phyloP scores from a whole-genome alignment of 1,140 invertebrate species.

The Aphaenogaster rudis region DNA sequence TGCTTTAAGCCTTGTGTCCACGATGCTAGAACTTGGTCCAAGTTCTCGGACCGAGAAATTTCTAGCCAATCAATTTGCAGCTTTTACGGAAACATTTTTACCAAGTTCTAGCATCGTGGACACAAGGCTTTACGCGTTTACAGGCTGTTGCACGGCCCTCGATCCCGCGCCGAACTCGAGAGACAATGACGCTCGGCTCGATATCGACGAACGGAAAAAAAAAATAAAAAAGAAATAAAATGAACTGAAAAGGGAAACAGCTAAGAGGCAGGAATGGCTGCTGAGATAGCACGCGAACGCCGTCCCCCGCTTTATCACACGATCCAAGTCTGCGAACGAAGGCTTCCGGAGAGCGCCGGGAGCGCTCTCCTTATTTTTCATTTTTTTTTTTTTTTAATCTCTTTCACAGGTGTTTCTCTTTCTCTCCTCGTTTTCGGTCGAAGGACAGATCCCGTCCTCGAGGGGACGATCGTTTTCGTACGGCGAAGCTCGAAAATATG shows the following conservation, averaged over 20 bases:
- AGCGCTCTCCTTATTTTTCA: slow-evolving; percentile 25
- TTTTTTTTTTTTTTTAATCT: slow-evolving; percentile 36
- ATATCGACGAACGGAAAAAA: background rate
- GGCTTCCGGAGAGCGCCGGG: slow-evolving; percentile 63
- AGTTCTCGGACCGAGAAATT: too few species aligned
- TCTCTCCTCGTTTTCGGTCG: slow-evolving; percentile 20
- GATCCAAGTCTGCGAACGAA: slow-evolving; percentile 74
- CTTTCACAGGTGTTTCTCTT: slow-evolving; percentile 13
- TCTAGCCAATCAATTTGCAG: too few species aligned
- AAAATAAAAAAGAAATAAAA: background rate
- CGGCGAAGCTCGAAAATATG: background rate
- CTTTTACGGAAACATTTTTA: too few species aligned
- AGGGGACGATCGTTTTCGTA: background rate
- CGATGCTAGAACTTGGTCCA: too few species aligned
- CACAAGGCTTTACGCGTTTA: background rate
- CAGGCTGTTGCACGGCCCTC: background rate
- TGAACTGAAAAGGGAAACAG: slow-evolving; percentile 27
- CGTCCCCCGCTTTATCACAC: slow-evolving; percentile 77
- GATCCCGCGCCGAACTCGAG: too few species aligned
- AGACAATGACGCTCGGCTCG: background rate
- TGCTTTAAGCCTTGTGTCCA: background rate
- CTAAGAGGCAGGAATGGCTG: slow-evolving; percentile 8
- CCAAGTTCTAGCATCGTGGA: too few species aligned
- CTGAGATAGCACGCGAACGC: slow-evolving; percentile 35
- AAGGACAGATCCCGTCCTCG: background rate